Base-by-base conservation (phyloP, 2,113 vertebrate species). In the Corynorhinus townsendii region DNA sequence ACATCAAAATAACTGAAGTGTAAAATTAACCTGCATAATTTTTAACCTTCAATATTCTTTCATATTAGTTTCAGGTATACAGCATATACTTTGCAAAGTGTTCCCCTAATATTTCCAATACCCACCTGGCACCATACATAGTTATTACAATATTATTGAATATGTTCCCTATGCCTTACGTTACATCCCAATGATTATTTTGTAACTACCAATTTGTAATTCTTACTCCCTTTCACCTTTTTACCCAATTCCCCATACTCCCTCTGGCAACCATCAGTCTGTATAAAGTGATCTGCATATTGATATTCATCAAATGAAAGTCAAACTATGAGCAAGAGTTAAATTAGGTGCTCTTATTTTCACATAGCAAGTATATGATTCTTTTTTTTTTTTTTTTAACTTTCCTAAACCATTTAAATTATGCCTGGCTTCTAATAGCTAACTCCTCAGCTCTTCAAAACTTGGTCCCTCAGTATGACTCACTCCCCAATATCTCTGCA, bases 331-430 rank as follows among this genome's bases (percentile, higher is more conserved):
- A 84, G 35, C 75, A 88, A 95, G 22, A 88, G 33, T 89, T 87
- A 56, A 79, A 77, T 77, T 35, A 75, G 33, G 11, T 94, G 59
- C 17, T 40, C 38, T 89, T 92, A 88, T 73, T 93, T 93, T 85
- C 68, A 86, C 30, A 69, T 30, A 93, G 47, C 79, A 91, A 93
- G 14, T 64, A 69, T 15, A 89, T 73, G 9, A 43, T 82, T 90
- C 75, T 92, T 85, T 76, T 12, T 90, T 93, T 24, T 24, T 40
- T 56, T 56, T 56, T 56, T 56, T 56, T 22, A 59, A 90, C n/a
- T 90, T 76, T 89, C 86, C 86, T 66, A 86, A 95, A 92, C 89
- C 33, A 88, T 66, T 87, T 80, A 93, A 91, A 93, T 86, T 72
- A 91, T 28, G 43, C 89, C 73, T 89, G 82, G 38, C 9, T 92